phyloP scores from a whole-genome alignment of 1,140 invertebrate species.

The Zaprionus davidi region DNA sequence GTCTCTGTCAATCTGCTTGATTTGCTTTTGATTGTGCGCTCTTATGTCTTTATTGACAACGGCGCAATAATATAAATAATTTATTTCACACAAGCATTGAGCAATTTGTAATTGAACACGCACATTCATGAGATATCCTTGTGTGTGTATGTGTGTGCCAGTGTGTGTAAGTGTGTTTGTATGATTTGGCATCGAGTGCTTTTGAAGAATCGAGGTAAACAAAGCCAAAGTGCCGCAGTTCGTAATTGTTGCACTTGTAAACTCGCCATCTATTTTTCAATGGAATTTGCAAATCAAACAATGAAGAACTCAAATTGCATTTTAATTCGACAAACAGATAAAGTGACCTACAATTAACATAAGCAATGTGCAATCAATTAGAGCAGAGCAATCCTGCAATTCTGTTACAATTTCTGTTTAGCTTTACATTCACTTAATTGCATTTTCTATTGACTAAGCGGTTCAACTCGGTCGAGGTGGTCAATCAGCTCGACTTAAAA shows the following conservation, averaged over 20 bases:
- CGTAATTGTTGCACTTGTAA: constrained; percentile 46
- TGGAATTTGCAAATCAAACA: constrained; percentile 19
- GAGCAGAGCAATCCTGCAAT: neutral
- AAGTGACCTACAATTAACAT: constrained; percentile 15
- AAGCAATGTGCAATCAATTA: neutral
- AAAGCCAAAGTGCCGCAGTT: constrained; percentile 46
- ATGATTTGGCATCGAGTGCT: constrained; percentile 55
- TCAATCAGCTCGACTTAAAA: neutral
- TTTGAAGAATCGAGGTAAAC: constrained; percentile 54
- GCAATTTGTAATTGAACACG: constrained; percentile 74
- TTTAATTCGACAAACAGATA: constrained; percentile 21
- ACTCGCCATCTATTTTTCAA: constrained; percentile 25
- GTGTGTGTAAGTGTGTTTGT: constrained; percentile 11
- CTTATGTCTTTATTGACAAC: constrained; percentile 79
- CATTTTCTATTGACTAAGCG: neutral
- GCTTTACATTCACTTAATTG: constrained; percentile 5
- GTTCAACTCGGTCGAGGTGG: neutral
- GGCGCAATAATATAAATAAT: constrained; percentile 74
- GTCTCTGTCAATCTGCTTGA: constrained; percentile 63
- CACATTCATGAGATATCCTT: constrained; percentile 10
- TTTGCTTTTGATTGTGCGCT: constrained; percentile 73
- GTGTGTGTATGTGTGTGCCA: neutral
- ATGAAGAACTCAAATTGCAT: constrained; percentile 23
- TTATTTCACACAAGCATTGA: constrained; percentile 64
- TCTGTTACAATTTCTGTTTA: neutral